phyloP scores from a whole-genome alignment of 2,113 vertebrate genomes.

The Martes martes region DNA sequence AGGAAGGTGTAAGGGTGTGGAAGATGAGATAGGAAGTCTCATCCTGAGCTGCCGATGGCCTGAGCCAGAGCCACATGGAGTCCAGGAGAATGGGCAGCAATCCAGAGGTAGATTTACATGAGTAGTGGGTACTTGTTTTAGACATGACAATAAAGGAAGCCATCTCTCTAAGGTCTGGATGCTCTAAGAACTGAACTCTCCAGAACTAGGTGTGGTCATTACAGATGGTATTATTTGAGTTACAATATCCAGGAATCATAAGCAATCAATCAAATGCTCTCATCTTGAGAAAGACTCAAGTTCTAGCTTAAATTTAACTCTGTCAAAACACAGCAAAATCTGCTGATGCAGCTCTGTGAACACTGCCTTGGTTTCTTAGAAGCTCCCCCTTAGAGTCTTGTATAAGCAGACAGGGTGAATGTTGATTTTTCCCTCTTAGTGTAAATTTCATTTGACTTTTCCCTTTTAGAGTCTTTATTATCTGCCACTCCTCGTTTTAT shows the following conservation, averaged over 20 bases:
- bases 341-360: not conserved
- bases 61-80: not conserved
- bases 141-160: not conserved
- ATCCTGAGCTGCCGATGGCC: not conserved
- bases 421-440: not conserved
- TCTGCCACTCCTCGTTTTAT: not conserved
- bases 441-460: not conserved
- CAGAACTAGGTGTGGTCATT: not conserved
- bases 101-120: rapidly evolving
- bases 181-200: not conserved
- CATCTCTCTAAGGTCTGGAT: not conserved
- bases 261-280: slow-evolving; percentile 35
- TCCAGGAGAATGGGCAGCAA: not conserved
- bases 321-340: not conserved
- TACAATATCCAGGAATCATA: not conserved
- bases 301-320: slow-evolving; percentile 39
- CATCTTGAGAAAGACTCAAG: slow-evolving; percentile 20
- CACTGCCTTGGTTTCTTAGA: not conserved
- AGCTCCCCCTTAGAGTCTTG: not conserved
- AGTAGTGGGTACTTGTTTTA: not conserved
- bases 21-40: not conserved
- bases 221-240: not conserved
- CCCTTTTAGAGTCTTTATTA: not conserved
- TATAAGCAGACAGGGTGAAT: not conserved
- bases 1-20: not conserved